These are phyloP conservation scores for Arctia plantaginis DNA, from an alignment of 2,888 invertebrate genomes.

Conservation along the genomic window DNA sequence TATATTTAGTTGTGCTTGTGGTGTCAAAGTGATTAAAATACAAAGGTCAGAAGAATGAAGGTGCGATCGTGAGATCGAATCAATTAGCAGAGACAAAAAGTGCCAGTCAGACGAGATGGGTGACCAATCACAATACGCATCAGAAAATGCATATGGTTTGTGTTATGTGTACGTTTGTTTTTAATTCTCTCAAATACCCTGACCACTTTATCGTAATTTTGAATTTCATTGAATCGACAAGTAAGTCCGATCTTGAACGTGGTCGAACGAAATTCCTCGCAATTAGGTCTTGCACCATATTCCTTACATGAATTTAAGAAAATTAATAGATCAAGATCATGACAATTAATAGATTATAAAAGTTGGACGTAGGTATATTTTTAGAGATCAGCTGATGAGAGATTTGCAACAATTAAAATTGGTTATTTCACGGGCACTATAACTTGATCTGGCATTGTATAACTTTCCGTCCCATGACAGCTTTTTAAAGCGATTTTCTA, in stretches of 20 bases:
- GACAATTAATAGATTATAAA: too few relatives aligned
- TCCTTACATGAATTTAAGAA: too few relatives aligned
- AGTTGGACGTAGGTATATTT: too few relatives aligned
- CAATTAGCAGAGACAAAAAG: not conserved
- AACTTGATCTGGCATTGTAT: too few relatives aligned
- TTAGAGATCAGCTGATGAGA: too few relatives aligned
- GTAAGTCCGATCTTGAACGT: too few relatives aligned
- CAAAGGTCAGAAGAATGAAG: not conserved
- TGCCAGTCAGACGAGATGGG: not conserved
- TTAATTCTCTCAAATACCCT: not conserved
- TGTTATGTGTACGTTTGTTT: not conserved
- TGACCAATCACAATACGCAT: not conserved
- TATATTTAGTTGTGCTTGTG: not conserved
- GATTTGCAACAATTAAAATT: too few relatives aligned
- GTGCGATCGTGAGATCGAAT: not conserved
- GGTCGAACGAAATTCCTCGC: too few relatives aligned
- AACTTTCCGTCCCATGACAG: too few relatives aligned
- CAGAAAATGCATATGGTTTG: not conserved
- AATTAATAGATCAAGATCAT: not conserved
- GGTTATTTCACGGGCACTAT: too few relatives aligned
- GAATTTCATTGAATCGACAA: not conserved
- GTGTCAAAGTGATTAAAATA: not conserved
- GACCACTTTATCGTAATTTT: not conserved
- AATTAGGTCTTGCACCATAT: too few relatives aligned
- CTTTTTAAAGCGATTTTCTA: too few relatives aligned